Evolutionary conservation across 2,113 vertebrate species (phyloP).

Genomic region (Microcebus lehilahytsara): DNA sequence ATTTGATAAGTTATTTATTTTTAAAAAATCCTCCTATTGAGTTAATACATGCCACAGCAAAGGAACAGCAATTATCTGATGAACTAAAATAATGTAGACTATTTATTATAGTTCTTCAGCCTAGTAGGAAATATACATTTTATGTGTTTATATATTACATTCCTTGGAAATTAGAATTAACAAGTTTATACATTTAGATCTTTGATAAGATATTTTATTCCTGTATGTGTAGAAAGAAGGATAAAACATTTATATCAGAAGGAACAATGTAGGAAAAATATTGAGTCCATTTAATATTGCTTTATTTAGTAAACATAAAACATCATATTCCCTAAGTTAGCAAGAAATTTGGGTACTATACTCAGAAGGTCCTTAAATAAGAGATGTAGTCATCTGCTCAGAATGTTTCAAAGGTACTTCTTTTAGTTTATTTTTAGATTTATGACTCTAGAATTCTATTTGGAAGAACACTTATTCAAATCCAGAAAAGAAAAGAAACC

Average conservation of each 20-base stretch:
- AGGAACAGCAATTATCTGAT: neutral
- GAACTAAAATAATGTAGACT: neutral
- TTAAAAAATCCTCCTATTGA: neutral
- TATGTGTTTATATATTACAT: neutral
- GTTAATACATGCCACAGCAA: neutral
- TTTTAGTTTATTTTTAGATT: conserved; percentile 47
- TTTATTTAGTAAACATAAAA: neutral
- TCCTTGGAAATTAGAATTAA: neutral
- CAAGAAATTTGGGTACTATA: neutral
- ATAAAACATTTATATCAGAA: neutral
- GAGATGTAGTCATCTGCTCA: neutral
- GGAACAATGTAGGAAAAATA: neutral
- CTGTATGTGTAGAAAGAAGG: neutral
- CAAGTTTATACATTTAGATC: neutral
- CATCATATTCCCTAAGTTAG: neutral
- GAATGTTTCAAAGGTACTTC: neutral
- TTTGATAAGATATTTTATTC: neutral
- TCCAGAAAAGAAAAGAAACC: neutral
- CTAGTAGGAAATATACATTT: neutral
- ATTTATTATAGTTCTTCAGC: neutral
- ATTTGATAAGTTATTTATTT: neutral
- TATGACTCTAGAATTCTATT: neutral
- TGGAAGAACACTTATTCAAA: neutral
- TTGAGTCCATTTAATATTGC: neutral
- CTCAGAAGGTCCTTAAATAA: neutral